Conservation (phyloP, 30 jellyfish, hydroid and myxozoan genomes). For the Aurelia coerulea region DNA sequence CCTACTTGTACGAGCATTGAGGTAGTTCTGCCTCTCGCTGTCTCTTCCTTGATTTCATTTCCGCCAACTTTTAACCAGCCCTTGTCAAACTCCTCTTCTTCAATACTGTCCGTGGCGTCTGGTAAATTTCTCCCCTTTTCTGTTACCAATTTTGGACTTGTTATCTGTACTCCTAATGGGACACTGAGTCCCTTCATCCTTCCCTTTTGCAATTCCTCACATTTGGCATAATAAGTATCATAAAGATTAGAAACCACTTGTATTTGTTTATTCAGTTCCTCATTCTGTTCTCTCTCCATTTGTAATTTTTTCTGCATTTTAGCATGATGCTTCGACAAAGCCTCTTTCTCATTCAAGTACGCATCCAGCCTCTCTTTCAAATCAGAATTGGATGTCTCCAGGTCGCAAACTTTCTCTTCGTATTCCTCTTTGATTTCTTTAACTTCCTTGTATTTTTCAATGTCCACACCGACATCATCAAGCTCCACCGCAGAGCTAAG, state of each 20-base stretch:
- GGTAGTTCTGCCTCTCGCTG: too few relatives aligned
- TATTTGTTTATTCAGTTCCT: slow-evolving; percentile 57
- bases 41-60: too few relatives aligned
- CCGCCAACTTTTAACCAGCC: too few relatives aligned
- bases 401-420: slow-evolving; percentile 14
- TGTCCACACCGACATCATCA: slow-evolving; percentile 5
- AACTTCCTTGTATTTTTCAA: slow-evolving; percentile 26
- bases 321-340: slow-evolving; percentile 23
- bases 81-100: too few relatives aligned
- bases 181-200: slow-evolving; percentile 3
- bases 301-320: slow-evolving; percentile 33
- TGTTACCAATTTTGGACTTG: background rate
- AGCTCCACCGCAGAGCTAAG: slow-evolving; percentile 60
- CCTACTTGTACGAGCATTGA: too few relatives aligned
- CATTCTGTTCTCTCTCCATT: slow-evolving; percentile 71
- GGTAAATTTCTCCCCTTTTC: background rate
- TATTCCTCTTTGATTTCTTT: slow-evolving; percentile 32
- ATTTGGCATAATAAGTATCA: slow-evolving; percentile 42
- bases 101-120: background rate
- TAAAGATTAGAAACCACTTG: slow-evolving; percentile 47
- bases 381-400: slow-evolving; percentile 38
- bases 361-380: slow-evolving; percentile 36
- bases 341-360: slow-evolving; percentile 32
- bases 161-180: slow-evolving; percentile 5
- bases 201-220: slow-evolving; percentile 54